Evolutionary conservation across 2,113 vertebrate genomes (phyloP).

Genomic region (Mesocricetus auratus): DNA sequence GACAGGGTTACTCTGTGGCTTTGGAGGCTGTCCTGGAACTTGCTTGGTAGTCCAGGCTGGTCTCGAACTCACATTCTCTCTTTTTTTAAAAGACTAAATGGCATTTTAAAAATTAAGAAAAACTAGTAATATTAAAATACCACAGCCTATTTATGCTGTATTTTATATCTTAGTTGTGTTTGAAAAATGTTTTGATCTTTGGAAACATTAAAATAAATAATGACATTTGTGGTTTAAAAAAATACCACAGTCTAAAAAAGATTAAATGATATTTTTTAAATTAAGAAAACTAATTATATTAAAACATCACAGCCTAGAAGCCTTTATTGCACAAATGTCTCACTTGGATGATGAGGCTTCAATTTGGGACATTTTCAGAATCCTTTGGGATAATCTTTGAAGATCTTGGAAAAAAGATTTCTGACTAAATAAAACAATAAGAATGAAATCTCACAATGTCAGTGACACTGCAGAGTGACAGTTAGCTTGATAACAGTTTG

Average conservation of each 20-base stretch:
- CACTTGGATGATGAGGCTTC: neutral
- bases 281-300: too few relatives aligned
- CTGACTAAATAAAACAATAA: neutral
- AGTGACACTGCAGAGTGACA: neutral
- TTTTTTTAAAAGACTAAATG: too few relatives aligned
- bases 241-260: too few relatives aligned
- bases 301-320: too few relatives aligned
- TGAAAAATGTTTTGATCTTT: constrained; percentile 88
- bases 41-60: too few relatives aligned
- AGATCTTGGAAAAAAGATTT: neutral
- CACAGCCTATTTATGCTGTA: constrained; percentile 83
- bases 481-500: neutral
- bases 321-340: neutral
- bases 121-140: neutral
- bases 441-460: neutral
- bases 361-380: neutral
- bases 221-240: constrained; percentile 84
- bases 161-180: constrained; percentile 90
- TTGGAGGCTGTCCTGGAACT: too few relatives aligned
- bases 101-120: neutral
- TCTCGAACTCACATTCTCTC: too few relatives aligned
- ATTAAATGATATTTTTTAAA: too few relatives aligned
- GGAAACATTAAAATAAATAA: constrained; percentile 88
- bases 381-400: neutral
- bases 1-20: too few relatives aligned